These are phyloP conservation scores for Vireo altiloquus DNA, from an alignment of 2,113 vertebrate species.

Conservation along the genomic window DNA sequence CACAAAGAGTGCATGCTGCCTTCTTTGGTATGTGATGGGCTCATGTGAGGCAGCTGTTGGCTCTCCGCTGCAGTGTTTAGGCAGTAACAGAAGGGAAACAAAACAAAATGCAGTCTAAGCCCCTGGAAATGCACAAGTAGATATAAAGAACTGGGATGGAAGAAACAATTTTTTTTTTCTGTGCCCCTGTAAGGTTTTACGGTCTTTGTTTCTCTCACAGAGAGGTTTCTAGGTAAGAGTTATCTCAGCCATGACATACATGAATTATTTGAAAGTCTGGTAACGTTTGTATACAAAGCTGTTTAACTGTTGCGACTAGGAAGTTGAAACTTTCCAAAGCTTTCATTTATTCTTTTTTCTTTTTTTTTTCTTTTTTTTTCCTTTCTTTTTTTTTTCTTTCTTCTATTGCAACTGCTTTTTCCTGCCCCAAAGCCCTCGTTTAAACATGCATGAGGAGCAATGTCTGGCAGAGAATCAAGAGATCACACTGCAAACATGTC, in stretches of 20 bases:
- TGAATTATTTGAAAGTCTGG: neutral
- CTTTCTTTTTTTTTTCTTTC: fast-evolving
- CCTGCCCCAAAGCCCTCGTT: neutral
- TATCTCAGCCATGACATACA: neutral
- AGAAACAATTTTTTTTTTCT: neutral
- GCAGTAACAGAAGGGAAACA: neutral
- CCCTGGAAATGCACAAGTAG: neutral
- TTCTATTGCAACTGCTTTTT: neutral
- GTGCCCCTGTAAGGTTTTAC: neutral
- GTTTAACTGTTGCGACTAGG: neutral
- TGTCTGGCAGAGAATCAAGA: neutral
- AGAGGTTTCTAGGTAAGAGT: neutral
- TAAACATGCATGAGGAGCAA: neutral
- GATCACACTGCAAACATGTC: neutral
- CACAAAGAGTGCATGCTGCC: neutral
- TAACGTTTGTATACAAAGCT: neutral
- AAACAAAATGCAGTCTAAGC: neutral
- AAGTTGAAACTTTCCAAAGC: neutral
- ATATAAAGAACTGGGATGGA: neutral
- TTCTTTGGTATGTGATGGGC: neutral
- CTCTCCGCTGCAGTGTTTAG: neutral
- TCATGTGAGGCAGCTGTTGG: neutral
- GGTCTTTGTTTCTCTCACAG: neutral
- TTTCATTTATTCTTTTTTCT: neutral
- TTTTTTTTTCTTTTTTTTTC: too few species aligned